Conservation (phyloP, 2,888 invertebrate species). For the Ennomos fuscantarius region DNA sequence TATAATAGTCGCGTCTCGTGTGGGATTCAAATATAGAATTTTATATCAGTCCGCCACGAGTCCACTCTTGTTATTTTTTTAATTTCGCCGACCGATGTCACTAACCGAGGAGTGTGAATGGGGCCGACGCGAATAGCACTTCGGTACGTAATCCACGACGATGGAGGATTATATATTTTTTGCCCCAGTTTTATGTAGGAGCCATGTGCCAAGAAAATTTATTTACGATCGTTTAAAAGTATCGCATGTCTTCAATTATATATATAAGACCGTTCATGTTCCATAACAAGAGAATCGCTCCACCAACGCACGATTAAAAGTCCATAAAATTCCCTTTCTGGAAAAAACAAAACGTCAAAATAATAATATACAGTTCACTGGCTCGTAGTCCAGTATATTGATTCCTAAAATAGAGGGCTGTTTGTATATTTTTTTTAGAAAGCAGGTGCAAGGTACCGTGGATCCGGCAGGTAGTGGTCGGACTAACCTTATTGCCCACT, state of each 20-base stretch:
- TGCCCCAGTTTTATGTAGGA: conserved; percentile 23
- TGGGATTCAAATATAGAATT: conserved; percentile 79
- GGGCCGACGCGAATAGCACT: conserved; percentile 65
- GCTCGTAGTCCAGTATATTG: conserved; percentile 53
- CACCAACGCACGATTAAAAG: conserved; percentile 34
- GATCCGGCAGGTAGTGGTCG: conserved; percentile 64
- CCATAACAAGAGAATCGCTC: neutral
- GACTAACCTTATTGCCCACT: conserved; percentile 71
- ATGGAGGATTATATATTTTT: conserved; percentile 31
- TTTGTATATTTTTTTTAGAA: conserved; percentile 75
- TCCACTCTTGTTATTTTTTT: conserved; percentile 60
- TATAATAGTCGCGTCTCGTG: conserved; percentile 55
- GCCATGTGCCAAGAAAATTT: conserved; percentile 33
- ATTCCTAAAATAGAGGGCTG: conserved; percentile 65
- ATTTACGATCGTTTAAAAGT: conserved; percentile 30
- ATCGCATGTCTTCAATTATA: neutral
- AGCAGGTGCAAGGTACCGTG: conserved; percentile 67
- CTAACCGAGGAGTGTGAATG: conserved; percentile 73
- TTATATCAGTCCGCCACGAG: conserved; percentile 70
- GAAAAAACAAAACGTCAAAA: conserved; percentile 31
- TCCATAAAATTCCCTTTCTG: conserved; percentile 37
- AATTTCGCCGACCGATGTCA: conserved; percentile 70
- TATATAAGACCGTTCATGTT: too few species aligned
- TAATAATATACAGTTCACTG: conserved; percentile 63
- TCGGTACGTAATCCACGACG: conserved; percentile 30